Percentiles rank a stretch among this genome's conserved stretches.
Evolutionary conservation across 2,888 invertebrate genomes (phyloP).

Genomic region (Pyrocoelia pectoralis): DNA sequence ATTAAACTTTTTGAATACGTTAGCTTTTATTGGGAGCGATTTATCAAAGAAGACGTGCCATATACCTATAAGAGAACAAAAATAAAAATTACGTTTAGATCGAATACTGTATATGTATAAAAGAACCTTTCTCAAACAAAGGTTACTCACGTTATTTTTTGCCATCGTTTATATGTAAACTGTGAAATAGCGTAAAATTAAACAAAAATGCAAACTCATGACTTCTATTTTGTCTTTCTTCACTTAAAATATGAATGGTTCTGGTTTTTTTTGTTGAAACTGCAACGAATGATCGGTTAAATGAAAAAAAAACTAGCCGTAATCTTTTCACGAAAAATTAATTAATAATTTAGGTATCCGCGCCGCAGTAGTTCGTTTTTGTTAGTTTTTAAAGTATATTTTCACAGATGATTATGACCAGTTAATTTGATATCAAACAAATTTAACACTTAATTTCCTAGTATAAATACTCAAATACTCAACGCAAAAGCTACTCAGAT

Average conservation of each 20-base stretch:
- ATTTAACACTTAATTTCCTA: background rate
- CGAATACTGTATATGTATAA: background rate
- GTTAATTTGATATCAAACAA: background rate
- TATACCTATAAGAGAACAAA: background rate
- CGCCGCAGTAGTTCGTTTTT: background rate
- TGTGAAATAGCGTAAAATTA: constrained; percentile 55
- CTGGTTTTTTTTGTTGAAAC: constrained; percentile 41
- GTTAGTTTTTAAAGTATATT: background rate
- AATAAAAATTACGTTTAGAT: background rate
- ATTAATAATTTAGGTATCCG: background rate
- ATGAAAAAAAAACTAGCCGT: constrained; percentile 20
- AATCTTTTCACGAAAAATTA: background rate
- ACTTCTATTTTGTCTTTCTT: constrained; percentile 46
- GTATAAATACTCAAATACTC: background rate
- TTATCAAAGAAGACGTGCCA: background rate
- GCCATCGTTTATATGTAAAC: constrained; percentile 46
- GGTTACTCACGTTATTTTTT: constrained; percentile 39
- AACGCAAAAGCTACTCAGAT: too few species aligned
- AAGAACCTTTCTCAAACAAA: constrained; percentile 39
- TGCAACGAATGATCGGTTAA: constrained; percentile 29
- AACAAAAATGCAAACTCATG: constrained; percentile 48
- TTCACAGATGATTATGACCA: background rate
- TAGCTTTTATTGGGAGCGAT: background rate
- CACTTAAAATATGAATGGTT: constrained; percentile 52
- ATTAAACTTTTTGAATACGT: background rate